Base-by-base conservation (phyloP, 2,888 invertebrate genomes). In the Drosophila phalerata region DNA sequence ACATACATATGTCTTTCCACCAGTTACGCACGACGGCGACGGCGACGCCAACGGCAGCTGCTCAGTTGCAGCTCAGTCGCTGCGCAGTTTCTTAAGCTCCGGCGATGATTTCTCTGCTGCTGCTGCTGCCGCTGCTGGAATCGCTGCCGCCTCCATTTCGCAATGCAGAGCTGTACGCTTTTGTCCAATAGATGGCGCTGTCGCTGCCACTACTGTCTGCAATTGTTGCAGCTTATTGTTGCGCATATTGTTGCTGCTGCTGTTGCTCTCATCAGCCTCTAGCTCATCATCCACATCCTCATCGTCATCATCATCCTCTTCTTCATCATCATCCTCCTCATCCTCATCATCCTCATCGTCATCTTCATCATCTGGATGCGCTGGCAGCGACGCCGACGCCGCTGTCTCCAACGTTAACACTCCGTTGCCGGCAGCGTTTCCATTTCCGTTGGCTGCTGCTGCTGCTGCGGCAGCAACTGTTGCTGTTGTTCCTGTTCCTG, bases 61-160 rank as follows among this genome's bases (percentile, higher is more conserved):
- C 22, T 43, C 43, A 34, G 56, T 45, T 22, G 17, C 64, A 56
- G 56, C 82, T 91, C 90, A 92, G 86, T 92, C 92, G 86, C 87
- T 92, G 81, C 92, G 90, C 75, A 92, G 82, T 73, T 93, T 93
- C 81, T 93, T 93, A 17, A 88, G 71, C 74, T 92, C 92, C 42
- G 92, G 92, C 73, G 88, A 85, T 71, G 88, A 88, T 57, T 85
- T 80, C 6, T 92, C 91, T 77, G 79, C 90, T 8, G 38, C 90
- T 72, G 87, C 90, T 72, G 87, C 90, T 62, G 9, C 47, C 34
- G 58, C 40, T 30, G 9, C 28, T 28, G 28, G 28, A 19, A 63
- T 71, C 30, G 52, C 19, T n/a, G 56, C 30, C 49, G 76, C 61
- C 42, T 78, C 84, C 69, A 80, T 69, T 13, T 83, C 83, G 67